phyloP scores from a whole-genome alignment of 92 coral and sea anemone species.

The Micromussa lordhowensis region DNA sequence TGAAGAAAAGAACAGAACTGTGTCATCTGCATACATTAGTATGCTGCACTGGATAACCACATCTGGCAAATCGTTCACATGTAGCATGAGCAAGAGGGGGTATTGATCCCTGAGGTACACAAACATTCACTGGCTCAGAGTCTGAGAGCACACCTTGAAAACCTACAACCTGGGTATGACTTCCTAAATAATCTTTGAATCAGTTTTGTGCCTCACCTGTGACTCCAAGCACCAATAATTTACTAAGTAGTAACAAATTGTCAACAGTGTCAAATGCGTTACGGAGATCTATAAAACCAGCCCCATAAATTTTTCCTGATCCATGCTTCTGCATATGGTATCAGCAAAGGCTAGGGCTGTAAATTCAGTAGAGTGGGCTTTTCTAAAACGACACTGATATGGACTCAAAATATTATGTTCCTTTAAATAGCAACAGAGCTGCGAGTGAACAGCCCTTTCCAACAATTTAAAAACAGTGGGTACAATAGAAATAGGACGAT shows the following conservation, averaged over 20 bases:
- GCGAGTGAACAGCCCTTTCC: slow-evolving; percentile 17
- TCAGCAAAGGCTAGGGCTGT: slow-evolving; percentile 15
- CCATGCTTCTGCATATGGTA: not conserved
- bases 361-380: slow-evolving; percentile 27
- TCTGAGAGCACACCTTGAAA: too few relatives aligned
- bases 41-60: too few relatives aligned
- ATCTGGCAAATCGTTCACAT: too few relatives aligned
- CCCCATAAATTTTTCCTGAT: not conserved
- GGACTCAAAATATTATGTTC: slow-evolving; percentile 10
- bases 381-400: slow-evolving; percentile 28
- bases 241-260: too few relatives aligned
- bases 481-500: slow-evolving; percentile 4
- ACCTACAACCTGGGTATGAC: too few relatives aligned
- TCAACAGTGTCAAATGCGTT: slow-evolving; percentile 4
- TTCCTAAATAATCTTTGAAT: too few relatives aligned
- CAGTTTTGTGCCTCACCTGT: too few relatives aligned
- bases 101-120: too few relatives aligned
- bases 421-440: not conserved
- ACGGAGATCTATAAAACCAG: slow-evolving; percentile 8
- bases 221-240: not conserved
- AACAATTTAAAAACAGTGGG: slow-evolving; percentile 6
- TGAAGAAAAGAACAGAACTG: too few relatives aligned
- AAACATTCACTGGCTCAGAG: too few relatives aligned
- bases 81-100: too few relatives aligned
- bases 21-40: too few relatives aligned